Evolutionary conservation across 2,888 invertebrate species (phyloP), one percentile per base, ranked within the genome.

Genomic region (Horisme vitalbata): DNA sequence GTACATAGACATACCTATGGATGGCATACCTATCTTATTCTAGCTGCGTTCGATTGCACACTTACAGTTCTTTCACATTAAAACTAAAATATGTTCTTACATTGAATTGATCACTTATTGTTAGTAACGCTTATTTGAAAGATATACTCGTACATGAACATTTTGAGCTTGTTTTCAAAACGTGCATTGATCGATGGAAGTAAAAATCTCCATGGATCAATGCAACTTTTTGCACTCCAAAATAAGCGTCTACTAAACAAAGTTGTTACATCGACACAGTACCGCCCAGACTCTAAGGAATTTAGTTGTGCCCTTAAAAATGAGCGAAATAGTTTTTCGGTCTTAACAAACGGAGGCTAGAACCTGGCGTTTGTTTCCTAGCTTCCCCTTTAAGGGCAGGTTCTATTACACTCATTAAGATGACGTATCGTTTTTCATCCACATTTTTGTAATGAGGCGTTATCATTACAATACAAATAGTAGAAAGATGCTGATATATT

Each of bases 51-150:
- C 21, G 9, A 26, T 32, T 36, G 27, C 27, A 38, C 20, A 32
- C 20, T 4, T 28, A 44, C 31, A 36, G 18, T 32, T 27, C 36
- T 20, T 28, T 33, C 27, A 28, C 13, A 26, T 27, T 45, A 45
- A 18, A 37, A 36, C 45, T 45, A 45, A 37, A 44, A 36, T 26
- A 36, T 31, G 43, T 37, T 38, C 24, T 31, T 24, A 38, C 28
- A 23, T 21, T 11, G n/a, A n/a, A 36, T 14, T 26, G 24, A 34
- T 9, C 30, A 36, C n/a, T n/a, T n/a, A n/a, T n/a, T n/a, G n/a
- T n/a, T n/a, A n/a, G n/a, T n/a, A n/a, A 41, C 27, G 3, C 11
- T 14, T 27, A 8, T n/a, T n/a, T n/a, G n/a, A n/a, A n/a, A n/a
- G n/a, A n/a, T n/a, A n/a, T n/a, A n/a, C n/a, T n/a, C n/a, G n/a